These are phyloP conservation scores for Aspidiotus rigidus DNA, from an alignment of 2,888 invertebrate genomes.

Conservation along the genomic window DNA sequence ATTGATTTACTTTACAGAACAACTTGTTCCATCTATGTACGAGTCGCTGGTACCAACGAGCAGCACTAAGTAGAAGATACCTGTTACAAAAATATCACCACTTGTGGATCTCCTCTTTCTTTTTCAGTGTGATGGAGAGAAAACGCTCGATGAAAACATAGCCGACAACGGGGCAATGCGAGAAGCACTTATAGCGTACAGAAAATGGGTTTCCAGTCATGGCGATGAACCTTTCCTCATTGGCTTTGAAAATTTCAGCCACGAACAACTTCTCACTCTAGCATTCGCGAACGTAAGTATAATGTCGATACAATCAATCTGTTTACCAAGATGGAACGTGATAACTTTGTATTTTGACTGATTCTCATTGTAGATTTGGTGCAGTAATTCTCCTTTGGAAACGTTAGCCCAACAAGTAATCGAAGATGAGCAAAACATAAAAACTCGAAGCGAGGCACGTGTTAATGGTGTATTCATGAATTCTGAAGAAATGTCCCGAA, in stretches of 20 bases:
- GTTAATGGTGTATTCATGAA: slow-evolving; percentile 61
- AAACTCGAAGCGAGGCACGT: slow-evolving; percentile 54
- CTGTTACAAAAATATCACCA: too few species aligned
- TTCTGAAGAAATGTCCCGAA: slow-evolving; percentile 53
- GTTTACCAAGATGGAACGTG: neutral
- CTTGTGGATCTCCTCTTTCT: too few species aligned
- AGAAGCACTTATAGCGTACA: slow-evolving; percentile 64
- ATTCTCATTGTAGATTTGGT: slow-evolving; percentile 42
- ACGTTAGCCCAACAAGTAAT: neutral
- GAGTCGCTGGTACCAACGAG: too few species aligned
- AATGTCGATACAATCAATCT: neutral
- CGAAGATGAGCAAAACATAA: neutral
- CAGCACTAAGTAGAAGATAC: too few species aligned
- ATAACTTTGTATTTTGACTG: neutral
- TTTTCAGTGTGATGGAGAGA: slow-evolving; percentile 48
- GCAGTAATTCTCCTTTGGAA: neutral
- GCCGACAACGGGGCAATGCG: slow-evolving; percentile 83
- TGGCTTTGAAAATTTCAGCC: slow-evolving; percentile 55
- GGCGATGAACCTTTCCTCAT: slow-evolving; percentile 51
- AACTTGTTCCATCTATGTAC: too few species aligned
- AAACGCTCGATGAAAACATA: slow-evolving; percentile 83
- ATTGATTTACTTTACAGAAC: too few species aligned
- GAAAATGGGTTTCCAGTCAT: slow-evolving; percentile 43
- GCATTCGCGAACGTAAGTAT: slow-evolving; percentile 63
- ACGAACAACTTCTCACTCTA: slow-evolving; percentile 70